phyloP scores from a whole-genome alignment of 2,113 vertebrate genomes.

The Phalacrocorax aristotelis region DNA sequence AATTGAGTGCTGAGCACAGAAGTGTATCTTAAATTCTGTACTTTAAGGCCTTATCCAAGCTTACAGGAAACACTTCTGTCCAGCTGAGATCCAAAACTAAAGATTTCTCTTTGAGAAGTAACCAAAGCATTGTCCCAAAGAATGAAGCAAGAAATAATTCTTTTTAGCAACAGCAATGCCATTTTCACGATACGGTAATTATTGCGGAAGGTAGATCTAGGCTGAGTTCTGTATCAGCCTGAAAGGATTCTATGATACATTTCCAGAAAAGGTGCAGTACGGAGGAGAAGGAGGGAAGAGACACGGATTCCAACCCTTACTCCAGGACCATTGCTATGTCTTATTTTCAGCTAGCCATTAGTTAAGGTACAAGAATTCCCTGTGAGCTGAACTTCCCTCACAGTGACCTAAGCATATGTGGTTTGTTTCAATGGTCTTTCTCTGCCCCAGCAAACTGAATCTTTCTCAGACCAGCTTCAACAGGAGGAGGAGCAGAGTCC shows the following conservation, averaged over 20 bases:
- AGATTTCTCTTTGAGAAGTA: neutral
- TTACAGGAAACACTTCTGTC: neutral
- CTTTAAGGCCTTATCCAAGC: neutral
- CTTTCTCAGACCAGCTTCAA: neutral
- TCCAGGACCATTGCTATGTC: neutral
- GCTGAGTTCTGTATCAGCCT: neutral
- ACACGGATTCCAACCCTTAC: neutral
- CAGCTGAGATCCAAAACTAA: neutral
- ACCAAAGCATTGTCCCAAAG: neutral
- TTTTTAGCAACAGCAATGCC: neutral
- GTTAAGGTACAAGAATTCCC: neutral
- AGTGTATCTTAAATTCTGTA: neutral
- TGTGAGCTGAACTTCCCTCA: neutral
- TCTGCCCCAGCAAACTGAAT: neutral
- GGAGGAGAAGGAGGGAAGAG: neutral
- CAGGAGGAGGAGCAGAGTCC: neutral
- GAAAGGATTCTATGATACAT: neutral
- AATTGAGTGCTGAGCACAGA: neutral
- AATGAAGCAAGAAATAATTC: neutral
- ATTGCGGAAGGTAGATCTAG: neutral
- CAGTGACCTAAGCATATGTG: neutral
- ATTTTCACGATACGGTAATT: neutral
- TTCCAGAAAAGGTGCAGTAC: neutral
- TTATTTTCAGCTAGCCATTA: neutral
- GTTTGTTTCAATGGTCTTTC: neutral